Base-by-base conservation (phyloP, 2,113 vertebrate species). In the Pteruthius melanotis region DNA sequence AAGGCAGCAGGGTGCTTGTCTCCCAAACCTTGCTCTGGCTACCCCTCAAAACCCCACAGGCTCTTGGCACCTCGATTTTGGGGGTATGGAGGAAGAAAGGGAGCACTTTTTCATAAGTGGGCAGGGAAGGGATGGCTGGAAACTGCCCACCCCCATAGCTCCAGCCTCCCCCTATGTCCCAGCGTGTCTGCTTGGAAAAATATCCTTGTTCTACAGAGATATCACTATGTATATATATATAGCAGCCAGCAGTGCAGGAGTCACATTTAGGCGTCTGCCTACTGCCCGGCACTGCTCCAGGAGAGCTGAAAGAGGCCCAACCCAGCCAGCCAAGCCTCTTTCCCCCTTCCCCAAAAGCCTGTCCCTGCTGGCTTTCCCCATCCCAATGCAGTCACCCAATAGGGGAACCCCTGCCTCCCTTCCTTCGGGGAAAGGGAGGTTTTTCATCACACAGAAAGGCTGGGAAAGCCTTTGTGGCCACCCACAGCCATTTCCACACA, bases 201-300 rank as follows among this genome's bases (percentile, higher is more conserved):
- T 56, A 86, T 9, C 74, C 75, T 39, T n/a, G 74, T 83, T 90
- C 16, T 20, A 65, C 4, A 1, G 70, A 82, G 24, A 35, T 87
- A 69, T 35, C 79, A 42, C 63, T 56, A 10, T 16, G 26, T 72
- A 4, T 81, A 65, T 53, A 83, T 71, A 83, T 72, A 91, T 60
- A 94, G n/a, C 83, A 91, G 83, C 63, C 21, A 7, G 91, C 63
- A 80, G 79, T 35, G 8, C 35, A 0, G 75, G 87, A 90, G 82
- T 83, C 27, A 7, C 71, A 89, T 57, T 79, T 24, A 22, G 70
- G 82, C 45, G 2, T 65, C 74, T 30, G 33, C 92, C 90, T 91
- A 86, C 85, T 77, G 84, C 75, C 88, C 56, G 21, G 75, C 82
- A 33, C 52, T 26, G 72, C 82, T 93, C 85, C 93, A 91, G 85